These are phyloP conservation scores for Epicampocera succincta DNA, from an alignment of 2,888 invertebrate species.

Conservation along the genomic window DNA sequence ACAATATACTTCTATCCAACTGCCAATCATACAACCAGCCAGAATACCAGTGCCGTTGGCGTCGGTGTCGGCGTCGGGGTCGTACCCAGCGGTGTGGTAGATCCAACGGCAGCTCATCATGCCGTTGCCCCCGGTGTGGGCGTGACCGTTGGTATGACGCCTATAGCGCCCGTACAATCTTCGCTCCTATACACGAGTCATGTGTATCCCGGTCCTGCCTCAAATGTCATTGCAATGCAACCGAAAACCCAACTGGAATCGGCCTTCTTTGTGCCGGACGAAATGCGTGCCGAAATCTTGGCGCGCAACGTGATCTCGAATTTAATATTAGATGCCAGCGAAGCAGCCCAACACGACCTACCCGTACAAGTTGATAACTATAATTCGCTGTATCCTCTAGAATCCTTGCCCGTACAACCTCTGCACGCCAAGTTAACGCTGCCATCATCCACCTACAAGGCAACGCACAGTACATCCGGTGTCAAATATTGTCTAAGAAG, in stretches of 20 bases:
- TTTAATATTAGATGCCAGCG: slow-evolving; percentile 85
- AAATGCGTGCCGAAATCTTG: slow-evolving; percentile 84
- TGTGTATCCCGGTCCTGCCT: slow-evolving; percentile 81
- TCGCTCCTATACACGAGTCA: slow-evolving; percentile 79
- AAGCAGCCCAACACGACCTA: slow-evolving; percentile 82
- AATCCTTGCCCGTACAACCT: slow-evolving; percentile 82
- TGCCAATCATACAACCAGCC: slow-evolving; percentile 82
- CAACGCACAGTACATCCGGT: slow-evolving; percentile 92
- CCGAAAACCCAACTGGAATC: slow-evolving; percentile 82
- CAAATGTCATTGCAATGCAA: slow-evolving; percentile 81
- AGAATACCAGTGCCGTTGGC: slow-evolving; percentile 76
- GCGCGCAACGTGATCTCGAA: slow-evolving; percentile 82
- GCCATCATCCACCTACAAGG: slow-evolving; percentile 94
- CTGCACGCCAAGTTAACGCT: slow-evolving; percentile 86
- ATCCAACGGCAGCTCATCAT: slow-evolving; percentile 74
- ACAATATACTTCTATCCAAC: slow-evolving; percentile 96
- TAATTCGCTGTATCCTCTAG: slow-evolving; percentile 92
- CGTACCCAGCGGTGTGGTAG: slow-evolving; percentile 76
- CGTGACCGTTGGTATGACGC: slow-evolving; percentile 71
- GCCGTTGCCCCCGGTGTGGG: slow-evolving; percentile 74
- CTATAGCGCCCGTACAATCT: slow-evolving; percentile 76
- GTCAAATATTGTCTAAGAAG: slow-evolving; percentile 92
- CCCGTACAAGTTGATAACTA: slow-evolving; percentile 95
- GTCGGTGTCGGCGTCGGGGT: slow-evolving; percentile 73
- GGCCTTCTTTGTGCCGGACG: slow-evolving; percentile 92